Base-by-base conservation (phyloP, 2,113 vertebrate species). In the Sigmodon hispidus region DNA sequence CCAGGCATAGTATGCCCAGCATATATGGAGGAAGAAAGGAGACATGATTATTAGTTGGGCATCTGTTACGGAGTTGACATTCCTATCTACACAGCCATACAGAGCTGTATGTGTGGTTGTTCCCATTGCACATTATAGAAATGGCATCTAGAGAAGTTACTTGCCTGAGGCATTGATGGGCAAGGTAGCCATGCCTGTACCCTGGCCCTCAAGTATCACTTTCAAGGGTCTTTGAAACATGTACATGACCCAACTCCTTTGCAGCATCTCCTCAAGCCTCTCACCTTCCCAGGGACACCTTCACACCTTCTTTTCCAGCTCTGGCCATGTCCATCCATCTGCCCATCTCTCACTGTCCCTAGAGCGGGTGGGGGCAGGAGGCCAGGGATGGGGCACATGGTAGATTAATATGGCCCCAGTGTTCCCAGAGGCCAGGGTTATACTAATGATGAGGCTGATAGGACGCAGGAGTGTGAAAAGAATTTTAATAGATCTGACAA, bases 401-500 rank as follows among this genome's bases (percentile, higher is more conserved):
- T 95, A 98, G 97, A 97, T 98, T 97, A 97, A 94, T 94, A 97
- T 95, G 97, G 97, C 83, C 98, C 97, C 31, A 15, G 81, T 48
- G 97, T 93, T 98, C 98, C 98, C 98, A 94, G 94, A 98, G 98
- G 98, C 98, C 97, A 76, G 97, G 97, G 98, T 98, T 48, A 63
- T 22, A 89, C 98, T 99, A 99, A 98, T 98, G 98, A 99, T 98
- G 98, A 98, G 93, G 98, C 98, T 98, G 99, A 99, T 99, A 98
- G 99, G 98, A 99, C 98, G 98, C 98, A 98, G 98, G 98, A 99
- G 99, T 99, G 99, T 99, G 99, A 99, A 99, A 98, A 98, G 99
- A 99, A 99, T 99, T 98, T 99, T 99, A 99, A 99, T 99, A 98
- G 98, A 99, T 99, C 98, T 99, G 99, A 99, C 99, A 99, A 99